A percentile compares a stretch with the other conserved stretches of the same genome.
These are phyloP conservation scores for Bombus pascuorum DNA, from an alignment of 1,140 invertebrate genomes.

Conservation along the genomic window DNA sequence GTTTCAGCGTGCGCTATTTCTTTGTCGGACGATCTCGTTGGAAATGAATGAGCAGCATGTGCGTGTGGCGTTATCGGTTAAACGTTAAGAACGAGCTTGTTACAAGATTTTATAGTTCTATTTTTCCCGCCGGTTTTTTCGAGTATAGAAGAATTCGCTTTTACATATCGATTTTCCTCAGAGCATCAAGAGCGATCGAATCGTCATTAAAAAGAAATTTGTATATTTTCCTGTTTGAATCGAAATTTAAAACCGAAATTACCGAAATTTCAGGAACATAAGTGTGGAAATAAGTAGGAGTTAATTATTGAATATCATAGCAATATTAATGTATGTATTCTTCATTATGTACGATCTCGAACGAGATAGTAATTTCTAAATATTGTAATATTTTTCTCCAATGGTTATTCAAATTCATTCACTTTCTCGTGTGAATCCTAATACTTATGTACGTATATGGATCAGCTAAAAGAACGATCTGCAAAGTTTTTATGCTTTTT, in stretches of 20 bases:
- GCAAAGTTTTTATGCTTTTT: too few species aligned
- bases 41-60: background rate
- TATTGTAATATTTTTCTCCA: too few species aligned
- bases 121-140: background rate
- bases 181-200: background rate
- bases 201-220: background rate
- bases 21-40: constrained; percentile 53
- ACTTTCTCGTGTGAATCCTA: too few species aligned
- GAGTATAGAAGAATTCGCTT: background rate
- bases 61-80: background rate
- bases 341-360: too few species aligned
- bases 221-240: background rate
- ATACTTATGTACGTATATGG: too few species aligned
- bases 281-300: background rate
- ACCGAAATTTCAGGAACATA: too few species aligned
- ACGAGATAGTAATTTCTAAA: too few species aligned
- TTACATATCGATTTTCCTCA: background rate
- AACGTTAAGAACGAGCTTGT: background rate
- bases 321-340: too few species aligned
- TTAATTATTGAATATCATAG: background rate
- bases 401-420: too few species aligned
- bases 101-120: background rate
- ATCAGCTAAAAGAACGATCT: too few species aligned
- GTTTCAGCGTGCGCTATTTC: constrained; percentile 49
- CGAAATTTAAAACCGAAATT: too few species aligned